Evolutionary conservation across 2,113 vertebrate species (phyloP).

Genomic region (Sander vitreus): DNA sequence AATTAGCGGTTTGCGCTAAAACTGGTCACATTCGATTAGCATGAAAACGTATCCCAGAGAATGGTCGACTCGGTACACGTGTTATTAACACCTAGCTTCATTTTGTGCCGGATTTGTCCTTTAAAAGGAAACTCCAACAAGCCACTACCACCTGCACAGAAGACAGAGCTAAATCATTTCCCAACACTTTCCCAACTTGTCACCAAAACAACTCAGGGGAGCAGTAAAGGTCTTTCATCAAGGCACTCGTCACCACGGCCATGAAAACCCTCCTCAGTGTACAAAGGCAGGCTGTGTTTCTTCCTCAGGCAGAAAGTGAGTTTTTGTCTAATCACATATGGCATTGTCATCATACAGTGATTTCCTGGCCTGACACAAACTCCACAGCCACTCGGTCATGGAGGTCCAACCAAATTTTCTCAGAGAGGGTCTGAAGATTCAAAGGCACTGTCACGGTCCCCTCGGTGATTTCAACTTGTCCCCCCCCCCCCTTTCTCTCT

Average conservation of each 20-base stretch:
- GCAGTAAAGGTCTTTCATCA: slow-evolving; percentile 35
- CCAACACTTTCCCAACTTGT: not conserved
- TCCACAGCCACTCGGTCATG: slow-evolving; percentile 80
- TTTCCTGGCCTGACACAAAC: slow-evolving; percentile 86
- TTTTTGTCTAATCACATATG: slow-evolving; percentile 85
- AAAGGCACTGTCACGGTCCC: slow-evolving; percentile 65
- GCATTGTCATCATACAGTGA: slow-evolving; percentile 84
- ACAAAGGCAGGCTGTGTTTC: slow-evolving; percentile 71
- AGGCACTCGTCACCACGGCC: slow-evolving; percentile 21
- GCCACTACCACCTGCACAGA: not conserved
- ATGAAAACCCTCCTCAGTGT: slow-evolving; percentile 6
- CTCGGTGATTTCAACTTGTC: slow-evolving; percentile 21
- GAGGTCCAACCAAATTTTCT: slow-evolving; percentile 77
- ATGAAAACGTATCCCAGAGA: too few relatives aligned
- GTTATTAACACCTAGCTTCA: too few relatives aligned
- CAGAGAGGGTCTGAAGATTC: slow-evolving; percentile 50
- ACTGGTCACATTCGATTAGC: too few relatives aligned
- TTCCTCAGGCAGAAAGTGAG: slow-evolving; percentile 66
- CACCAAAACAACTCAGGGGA: not conserved
- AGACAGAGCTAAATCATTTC: slow-evolving; percentile 4
- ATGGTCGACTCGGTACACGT: too few relatives aligned
- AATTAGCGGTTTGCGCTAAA: too few relatives aligned
- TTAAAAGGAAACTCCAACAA: not conserved
- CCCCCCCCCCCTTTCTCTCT: not conserved
- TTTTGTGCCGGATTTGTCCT: too few relatives aligned